Evolutionary conservation across 2,888 invertebrate genomes (phyloP).

Genomic region (Eulithis prunata): DNA sequence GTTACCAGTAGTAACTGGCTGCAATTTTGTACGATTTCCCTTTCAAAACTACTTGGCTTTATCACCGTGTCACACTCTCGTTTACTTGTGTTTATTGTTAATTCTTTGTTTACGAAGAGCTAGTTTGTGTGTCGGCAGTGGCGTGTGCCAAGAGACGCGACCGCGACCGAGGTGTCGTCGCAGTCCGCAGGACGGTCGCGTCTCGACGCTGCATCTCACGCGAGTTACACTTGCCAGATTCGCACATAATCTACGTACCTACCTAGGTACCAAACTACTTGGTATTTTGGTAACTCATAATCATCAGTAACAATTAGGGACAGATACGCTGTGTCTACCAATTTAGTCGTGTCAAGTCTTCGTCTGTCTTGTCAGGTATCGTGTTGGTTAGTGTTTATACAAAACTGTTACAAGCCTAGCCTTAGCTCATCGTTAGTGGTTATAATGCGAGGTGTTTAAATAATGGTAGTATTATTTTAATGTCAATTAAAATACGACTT

Average conservation of each 20-base stretch:
- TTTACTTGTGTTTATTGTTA: conserved; percentile 31
- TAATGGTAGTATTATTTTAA: conserved; percentile 23
- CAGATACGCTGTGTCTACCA: background rate
- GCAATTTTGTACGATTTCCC: background rate
- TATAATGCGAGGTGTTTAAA: conserved; percentile 2
- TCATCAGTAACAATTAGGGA: conserved; percentile 9
- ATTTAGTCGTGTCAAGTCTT: background rate
- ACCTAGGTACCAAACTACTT: conserved; percentile 1
- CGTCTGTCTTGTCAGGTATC: background rate
- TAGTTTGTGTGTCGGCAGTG: conserved; percentile 38
- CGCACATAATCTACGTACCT: conserved; percentile 19
- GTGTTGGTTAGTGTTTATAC: conserved; percentile 7
- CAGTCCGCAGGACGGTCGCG: conserved; percentile 18
- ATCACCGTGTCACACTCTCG: conserved; percentile 6
- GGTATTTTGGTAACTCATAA: conserved; percentile 29
- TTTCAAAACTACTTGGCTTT: conserved; percentile 20
- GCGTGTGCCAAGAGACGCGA: conserved; percentile 52
- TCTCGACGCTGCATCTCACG: conserved; percentile 33
- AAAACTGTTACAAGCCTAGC: conserved; percentile 9
- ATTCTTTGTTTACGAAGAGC: conserved; percentile 32
- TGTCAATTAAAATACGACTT: conserved; percentile 33
- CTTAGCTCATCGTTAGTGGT: conserved; percentile 11
- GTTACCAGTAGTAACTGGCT: background rate
- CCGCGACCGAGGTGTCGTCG: conserved; percentile 43
- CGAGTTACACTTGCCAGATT: conserved; percentile 42